Conservation (phyloP, 2,888 invertebrate genomes). For the Nomada ruficornis region DNA sequence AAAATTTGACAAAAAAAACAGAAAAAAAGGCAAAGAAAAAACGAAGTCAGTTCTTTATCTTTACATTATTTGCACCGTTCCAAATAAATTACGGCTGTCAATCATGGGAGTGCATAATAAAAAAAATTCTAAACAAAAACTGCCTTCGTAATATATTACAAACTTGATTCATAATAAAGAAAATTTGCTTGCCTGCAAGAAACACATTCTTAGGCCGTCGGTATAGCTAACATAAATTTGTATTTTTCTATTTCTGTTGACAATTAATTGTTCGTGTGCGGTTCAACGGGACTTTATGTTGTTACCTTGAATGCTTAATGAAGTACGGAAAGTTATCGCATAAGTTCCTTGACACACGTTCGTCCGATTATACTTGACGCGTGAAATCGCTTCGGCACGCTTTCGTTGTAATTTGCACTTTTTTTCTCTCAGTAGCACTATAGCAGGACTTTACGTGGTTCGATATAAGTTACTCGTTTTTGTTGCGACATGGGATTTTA, state of each 20-base stretch:
- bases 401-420: neutral
- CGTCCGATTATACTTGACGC: neutral
- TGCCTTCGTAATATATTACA: neutral
- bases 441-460: neutral
- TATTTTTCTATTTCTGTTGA: conserved; percentile 2
- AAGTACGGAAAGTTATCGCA: conserved; percentile 13
- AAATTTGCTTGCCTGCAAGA: neutral
- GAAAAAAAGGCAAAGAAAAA: neutral
- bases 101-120: neutral
- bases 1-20: conserved; percentile 12
- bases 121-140: neutral
- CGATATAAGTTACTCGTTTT: conserved; percentile 1
- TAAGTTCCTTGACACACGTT: conserved; percentile 11
- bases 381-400: conserved; percentile 2
- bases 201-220: too few relatives aligned
- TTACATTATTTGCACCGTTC: neutral
- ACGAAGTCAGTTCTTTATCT: conserved; percentile 23
- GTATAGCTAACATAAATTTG: conserved; percentile 1
- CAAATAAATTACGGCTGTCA: neutral
- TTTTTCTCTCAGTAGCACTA: neutral
- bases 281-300: conserved; percentile 9
- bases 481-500: neutral
- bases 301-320: conserved; percentile 39
- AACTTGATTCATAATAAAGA: neutral
- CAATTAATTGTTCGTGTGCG: neutral